phyloP scores from a whole-genome alignment of 2,888 invertebrate species.

The Dendrolimus houi region DNA sequence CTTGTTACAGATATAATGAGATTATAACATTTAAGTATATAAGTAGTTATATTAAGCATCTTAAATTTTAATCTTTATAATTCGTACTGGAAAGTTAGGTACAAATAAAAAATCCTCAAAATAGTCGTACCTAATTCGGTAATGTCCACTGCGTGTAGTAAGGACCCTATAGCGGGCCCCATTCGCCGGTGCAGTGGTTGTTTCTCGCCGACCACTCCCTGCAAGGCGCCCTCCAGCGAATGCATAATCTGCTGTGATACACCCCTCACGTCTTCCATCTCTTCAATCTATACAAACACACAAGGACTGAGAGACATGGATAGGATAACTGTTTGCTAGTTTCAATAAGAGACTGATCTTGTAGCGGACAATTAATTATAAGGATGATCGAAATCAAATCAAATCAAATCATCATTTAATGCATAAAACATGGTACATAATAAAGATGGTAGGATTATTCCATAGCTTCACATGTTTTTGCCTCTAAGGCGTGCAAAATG shows the following conservation, averaged over 20 bases:
- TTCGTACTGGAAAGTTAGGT: no score
- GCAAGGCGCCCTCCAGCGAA: conserved; percentile 43
- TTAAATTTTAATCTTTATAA: background rate
- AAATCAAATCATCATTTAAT: no score
- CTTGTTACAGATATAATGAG: background rate
- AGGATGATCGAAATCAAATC: no score
- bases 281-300: conserved; percentile 30
- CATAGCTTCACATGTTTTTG: no score
- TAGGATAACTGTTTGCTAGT: background rate
- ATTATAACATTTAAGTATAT: background rate
- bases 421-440: no score
- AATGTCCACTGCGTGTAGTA: conserved; percentile 37
- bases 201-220: conserved; percentile 28
- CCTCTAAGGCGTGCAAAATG: no score
- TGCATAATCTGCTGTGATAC: conserved; percentile 32
- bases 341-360: background rate
- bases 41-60: background rate
- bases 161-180: conserved; percentile 49
- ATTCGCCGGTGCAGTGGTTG: conserved; percentile 35
- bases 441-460: no score
- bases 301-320: no score
- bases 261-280: conserved; percentile 37
- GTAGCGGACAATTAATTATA: background rate
- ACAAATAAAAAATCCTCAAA: no score
- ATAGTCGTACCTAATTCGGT: conserved; percentile 32